Conservation (phyloP, 2,797 vertebrate species). For the Synaphobranchus kaupii region DNA sequence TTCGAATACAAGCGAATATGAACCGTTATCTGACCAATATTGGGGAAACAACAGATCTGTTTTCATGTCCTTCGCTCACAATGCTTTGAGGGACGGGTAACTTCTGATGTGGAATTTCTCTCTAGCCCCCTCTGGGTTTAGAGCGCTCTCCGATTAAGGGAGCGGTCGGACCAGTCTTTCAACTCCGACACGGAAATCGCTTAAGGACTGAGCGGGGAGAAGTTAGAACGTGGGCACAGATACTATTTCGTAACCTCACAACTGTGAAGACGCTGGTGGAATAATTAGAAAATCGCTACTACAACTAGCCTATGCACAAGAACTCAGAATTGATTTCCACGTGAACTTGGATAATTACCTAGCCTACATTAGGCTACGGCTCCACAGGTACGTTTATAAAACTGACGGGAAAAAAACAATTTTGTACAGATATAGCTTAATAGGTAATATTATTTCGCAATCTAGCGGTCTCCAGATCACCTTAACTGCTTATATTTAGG, state of each 20-base stretch:
- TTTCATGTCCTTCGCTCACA: not conserved
- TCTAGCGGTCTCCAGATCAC: not conserved
- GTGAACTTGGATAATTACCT: not conserved
- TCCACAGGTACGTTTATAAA: not conserved
- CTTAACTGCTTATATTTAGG: not conserved
- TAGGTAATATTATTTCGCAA: not conserved
- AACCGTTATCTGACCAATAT: not conserved
- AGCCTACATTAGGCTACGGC: not conserved
- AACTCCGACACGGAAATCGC: not conserved
- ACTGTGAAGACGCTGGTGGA: not conserved
- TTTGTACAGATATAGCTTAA: not conserved
- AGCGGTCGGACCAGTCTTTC: constrained; percentile 17
- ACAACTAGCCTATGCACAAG: not conserved
- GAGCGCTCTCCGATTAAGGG: not conserved
- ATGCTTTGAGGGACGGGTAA: constrained; percentile 4
- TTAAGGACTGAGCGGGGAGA: not conserved
- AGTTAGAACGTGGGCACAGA: not conserved
- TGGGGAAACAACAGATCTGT: not conserved
- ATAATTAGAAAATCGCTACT: not conserved
- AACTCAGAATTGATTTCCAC: not conserved
- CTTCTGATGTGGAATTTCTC: not conserved
- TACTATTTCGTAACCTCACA: not conserved
- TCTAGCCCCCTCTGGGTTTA: not conserved
- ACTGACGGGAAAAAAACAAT: not conserved
- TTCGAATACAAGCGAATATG: not conserved